Evolutionary conservation across 2,888 invertebrate species (phyloP).

Genomic region (Microchrysa polita): DNA sequence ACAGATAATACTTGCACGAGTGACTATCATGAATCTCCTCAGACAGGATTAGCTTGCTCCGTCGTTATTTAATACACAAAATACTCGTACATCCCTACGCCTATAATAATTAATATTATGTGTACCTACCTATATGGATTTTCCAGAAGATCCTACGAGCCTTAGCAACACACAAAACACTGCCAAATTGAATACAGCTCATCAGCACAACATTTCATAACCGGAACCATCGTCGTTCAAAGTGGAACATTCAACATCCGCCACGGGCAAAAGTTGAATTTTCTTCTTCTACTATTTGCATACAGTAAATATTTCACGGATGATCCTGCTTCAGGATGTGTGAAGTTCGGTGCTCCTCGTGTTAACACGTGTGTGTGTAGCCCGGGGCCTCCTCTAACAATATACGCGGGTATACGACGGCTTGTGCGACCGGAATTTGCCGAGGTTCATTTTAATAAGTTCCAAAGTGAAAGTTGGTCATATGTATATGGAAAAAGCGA

Average conservation of each 20-base stretch:
- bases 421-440: neutral
- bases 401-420: neutral
- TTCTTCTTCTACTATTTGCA: conserved; percentile 36
- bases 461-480: conserved; percentile 38
- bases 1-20: no score
- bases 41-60: no score
- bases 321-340: conserved; percentile 17
- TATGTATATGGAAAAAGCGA: conserved; percentile 29
- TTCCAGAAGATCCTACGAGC: no score
- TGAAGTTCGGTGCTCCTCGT: conserved; percentile 9
- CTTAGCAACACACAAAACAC: neutral
- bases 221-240: neutral
- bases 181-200: neutral
- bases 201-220: neutral
- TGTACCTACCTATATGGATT: no score
- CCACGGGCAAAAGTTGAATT: conserved; percentile 33
- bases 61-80: no score
- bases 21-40: no score
- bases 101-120: no score
- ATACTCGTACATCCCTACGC: no score
- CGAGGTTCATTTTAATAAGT: conserved; percentile 41
- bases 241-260: conserved; percentile 16
- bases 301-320: conserved; percentile 35
- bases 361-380: neutral
- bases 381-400: conserved; percentile 1